A percentile compares a stretch with the other conserved stretches of the same genome.
phyloP scores from a whole-genome alignment of 2,113 vertebrate genomes.

The Xerus inauris region DNA sequence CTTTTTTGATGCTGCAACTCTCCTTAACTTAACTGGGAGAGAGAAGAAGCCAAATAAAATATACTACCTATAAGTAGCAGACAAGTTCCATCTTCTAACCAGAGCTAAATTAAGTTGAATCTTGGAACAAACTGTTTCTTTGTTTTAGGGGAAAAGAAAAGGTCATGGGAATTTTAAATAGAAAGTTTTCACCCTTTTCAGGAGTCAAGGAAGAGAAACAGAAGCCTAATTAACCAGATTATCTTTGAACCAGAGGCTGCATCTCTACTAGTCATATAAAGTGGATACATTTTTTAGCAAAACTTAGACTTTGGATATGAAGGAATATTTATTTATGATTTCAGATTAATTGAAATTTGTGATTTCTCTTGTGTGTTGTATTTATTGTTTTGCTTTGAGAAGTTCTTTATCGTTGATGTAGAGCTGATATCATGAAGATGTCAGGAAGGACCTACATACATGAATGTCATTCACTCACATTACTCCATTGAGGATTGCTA shows the following conservation, averaged over 20 bases:
- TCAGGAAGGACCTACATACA: neutral
- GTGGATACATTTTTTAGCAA: neutral
- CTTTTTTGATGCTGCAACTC: neutral
- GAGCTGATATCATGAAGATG: neutral
- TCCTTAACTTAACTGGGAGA: neutral
- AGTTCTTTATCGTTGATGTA: neutral
- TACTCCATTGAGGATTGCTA: neutral
- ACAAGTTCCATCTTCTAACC: neutral
- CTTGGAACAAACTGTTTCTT: neutral
- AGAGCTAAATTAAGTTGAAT: neutral
- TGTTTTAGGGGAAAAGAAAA: neutral
- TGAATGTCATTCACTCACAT: neutral
- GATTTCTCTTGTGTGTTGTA: neutral
- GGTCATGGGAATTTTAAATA: neutral
- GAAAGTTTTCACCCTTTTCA: neutral
- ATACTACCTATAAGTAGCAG: neutral
- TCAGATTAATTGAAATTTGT: neutral
- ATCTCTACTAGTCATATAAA: neutral
- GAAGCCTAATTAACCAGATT: neutral
- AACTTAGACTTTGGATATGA: neutral
- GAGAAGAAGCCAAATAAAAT: neutral
- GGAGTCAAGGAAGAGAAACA: neutral
- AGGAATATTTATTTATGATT: neutral
- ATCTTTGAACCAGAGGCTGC: neutral
- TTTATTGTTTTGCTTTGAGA: neutral